A percentile compares a stretch with the other conserved stretches of the same genome.
These are phyloP conservation scores for Sceliomorpha sp. DNA, from an alignment of 2,888 invertebrate genomes.

Conservation along the genomic window DNA sequence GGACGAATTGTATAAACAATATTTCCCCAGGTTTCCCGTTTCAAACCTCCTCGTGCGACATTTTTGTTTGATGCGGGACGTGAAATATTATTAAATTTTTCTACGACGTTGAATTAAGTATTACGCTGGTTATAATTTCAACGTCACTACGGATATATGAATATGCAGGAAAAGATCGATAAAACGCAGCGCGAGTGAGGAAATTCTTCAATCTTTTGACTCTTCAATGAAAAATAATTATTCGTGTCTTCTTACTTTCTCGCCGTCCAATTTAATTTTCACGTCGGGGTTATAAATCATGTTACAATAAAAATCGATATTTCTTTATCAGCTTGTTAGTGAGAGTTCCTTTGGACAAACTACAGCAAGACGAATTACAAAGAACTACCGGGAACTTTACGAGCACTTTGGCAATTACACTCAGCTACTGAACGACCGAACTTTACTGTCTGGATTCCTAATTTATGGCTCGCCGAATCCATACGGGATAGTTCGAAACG, in stretches of 20 bases:
- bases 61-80: too few species aligned
- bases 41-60: too few species aligned
- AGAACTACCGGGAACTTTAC: conserved; percentile 59
- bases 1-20: too few species aligned
- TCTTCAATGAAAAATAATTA: too few species aligned
- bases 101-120: too few species aligned
- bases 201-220: too few species aligned
- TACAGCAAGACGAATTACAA: conserved; percentile 49
- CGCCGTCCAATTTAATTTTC: background rate
- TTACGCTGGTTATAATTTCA: conserved; percentile 24
- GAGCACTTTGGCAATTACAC: conserved; percentile 70
- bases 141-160: conserved; percentile 14
- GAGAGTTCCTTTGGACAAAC: conserved; percentile 22
- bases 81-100: too few species aligned
- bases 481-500: conserved; percentile 58
- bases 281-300: background rate
- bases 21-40: too few species aligned
- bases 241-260: conserved; percentile 1
- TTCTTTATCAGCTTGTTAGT: conserved; percentile 19
- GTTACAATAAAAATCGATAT: conserved; percentile 21
- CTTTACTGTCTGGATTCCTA: conserved; percentile 65
- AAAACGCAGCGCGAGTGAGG: too few species aligned
- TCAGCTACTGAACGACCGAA: conserved; percentile 63
- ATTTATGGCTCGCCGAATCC: conserved; percentile 61
- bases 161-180: background rate